Conservation (phyloP, 2,797 vertebrate genomes). For the Dendrocincla tyrannina region DNA sequence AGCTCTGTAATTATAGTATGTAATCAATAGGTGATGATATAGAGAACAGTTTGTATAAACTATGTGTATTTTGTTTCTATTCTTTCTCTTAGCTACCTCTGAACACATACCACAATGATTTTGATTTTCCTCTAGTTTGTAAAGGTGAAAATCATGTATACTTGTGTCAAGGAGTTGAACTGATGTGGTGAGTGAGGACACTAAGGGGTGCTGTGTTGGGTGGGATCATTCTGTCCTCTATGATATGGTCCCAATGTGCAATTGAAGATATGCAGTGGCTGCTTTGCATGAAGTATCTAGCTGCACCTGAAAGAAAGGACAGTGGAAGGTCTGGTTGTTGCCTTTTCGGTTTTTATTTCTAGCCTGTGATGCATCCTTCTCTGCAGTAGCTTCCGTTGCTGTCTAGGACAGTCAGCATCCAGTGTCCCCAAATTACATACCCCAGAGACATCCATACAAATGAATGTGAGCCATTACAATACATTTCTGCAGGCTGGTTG, state of each 20-base stretch:
- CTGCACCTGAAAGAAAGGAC: not conserved
- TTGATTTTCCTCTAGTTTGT: not conserved
- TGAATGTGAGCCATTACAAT: not conserved
- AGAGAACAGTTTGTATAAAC: not conserved
- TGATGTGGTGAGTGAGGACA: not conserved
- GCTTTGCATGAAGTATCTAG: not conserved
- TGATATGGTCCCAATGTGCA: accelerated
- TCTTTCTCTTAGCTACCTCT: not conserved
- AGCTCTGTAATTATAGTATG: not conserved
- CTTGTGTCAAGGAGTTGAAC: not conserved
- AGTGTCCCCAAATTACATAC: not conserved
- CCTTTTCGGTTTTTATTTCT: not conserved
- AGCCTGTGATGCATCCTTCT: not conserved
- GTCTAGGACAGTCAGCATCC: not conserved
- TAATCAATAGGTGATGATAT: not conserved
- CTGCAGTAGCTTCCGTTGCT: not conserved
- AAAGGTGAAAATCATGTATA: not conserved
- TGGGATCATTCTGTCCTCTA: not conserved
- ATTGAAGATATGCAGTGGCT: not conserved
- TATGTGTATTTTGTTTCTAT: not conserved
- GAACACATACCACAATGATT: not conserved
- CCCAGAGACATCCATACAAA: accelerated
- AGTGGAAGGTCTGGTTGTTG: not conserved
- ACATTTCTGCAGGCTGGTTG: not conserved
- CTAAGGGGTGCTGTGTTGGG: not conserved